Evolutionary conservation across 2,113 vertebrate species (phyloP).

Genomic region (Pteronura brasiliensis): DNA sequence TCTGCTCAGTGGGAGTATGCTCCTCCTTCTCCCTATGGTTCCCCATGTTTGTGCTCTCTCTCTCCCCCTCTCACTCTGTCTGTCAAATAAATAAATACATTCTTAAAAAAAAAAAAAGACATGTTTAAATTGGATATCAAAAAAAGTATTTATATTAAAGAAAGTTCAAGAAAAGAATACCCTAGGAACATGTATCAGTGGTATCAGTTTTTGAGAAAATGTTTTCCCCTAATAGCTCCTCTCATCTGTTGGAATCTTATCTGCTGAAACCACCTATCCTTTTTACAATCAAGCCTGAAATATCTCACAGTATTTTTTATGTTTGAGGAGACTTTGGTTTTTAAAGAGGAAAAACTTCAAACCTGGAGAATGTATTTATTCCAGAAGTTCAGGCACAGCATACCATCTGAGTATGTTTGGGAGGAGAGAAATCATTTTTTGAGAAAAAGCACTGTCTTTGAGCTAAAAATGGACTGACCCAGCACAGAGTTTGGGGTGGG

Average conservation of each 20-base stretch:
- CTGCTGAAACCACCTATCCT: neutral
- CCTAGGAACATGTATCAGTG: neutral
- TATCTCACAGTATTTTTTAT: neutral
- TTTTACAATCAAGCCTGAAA: neutral
- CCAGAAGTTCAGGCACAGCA: neutral
- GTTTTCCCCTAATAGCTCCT: neutral
- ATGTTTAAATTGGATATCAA: neutral
- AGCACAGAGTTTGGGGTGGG: neutral
- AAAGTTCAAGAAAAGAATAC: neutral
- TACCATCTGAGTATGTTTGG: neutral
- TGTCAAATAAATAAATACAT: too few relatives aligned
- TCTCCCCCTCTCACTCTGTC: too few relatives aligned
- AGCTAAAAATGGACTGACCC: neutral
- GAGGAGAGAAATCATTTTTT: neutral
- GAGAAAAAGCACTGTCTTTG: neutral
- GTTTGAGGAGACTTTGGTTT: neutral
- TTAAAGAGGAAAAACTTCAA: neutral
- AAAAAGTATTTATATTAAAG: neutral
- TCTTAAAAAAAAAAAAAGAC: neutral
- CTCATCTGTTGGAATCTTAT: neutral
- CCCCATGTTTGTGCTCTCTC: too few relatives aligned
- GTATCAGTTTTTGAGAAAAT: neutral
- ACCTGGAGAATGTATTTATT: neutral
- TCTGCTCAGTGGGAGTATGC: too few relatives aligned
- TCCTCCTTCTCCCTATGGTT: too few relatives aligned